Evolutionary conservation across 2,113 vertebrate genomes (phyloP), one percentile per base, ranked within the genome.

Genomic region (Marmota flaviventris): DNA sequence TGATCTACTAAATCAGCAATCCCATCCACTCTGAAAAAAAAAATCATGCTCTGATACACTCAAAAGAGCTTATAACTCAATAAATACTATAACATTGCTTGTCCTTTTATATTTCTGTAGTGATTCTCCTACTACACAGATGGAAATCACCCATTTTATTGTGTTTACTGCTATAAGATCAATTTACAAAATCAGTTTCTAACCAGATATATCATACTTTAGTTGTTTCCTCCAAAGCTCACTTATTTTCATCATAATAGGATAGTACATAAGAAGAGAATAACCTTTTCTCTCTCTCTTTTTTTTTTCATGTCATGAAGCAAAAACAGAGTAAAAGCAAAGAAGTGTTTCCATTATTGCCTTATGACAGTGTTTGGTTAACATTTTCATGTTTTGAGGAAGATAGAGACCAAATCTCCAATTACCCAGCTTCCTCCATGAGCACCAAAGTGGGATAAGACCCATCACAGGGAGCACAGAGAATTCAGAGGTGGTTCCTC

Each of bases 1-100:
- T 78, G 76, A 95, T 85, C 65, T 85, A 95, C 45, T 95, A 73
- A 96, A 94, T 97, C 77, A 91, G 69, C 14, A 39, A 85, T 96
- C 45, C 27, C 96, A 58, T 51, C 75, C 12, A 72, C 29, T 72
- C 86, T 93, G 25, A 25, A 96, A 88, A 25, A 25, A 88, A 96
- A 97, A 94, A 48, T 78, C 75, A 93, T 39, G 56, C 65, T 85
- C 86, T 76, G 63, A 67, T 94, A 79, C 93, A 86, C 70, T 97
- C 58, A 39, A 32, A 70, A 95, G 65, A 48, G 84, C 51, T 88
- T 95, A 51, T 65, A 10, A 72, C 17, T 70, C 95, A 95, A 93
- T 96, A 63, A 95, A 93, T 96, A 63, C 85, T 84, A 4, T 29
- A 73, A 25, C 78, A 93, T 69, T 89, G 20, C 53, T 81, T 90